These are phyloP conservation scores for Torymus tubicola DNA, from an alignment of 2,888 invertebrate species.

Conservation along the genomic window DNA sequence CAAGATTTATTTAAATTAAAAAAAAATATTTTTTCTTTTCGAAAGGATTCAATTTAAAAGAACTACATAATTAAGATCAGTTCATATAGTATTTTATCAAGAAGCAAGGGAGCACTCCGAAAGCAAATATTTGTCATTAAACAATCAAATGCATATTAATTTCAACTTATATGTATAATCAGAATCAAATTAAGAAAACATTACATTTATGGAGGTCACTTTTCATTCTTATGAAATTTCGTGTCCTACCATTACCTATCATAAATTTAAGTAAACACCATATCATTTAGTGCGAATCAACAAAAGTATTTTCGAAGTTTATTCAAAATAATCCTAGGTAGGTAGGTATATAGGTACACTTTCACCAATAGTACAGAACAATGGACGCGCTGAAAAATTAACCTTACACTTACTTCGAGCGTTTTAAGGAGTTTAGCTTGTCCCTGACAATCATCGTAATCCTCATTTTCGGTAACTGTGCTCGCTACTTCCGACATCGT, in stretches of 20 bases:
- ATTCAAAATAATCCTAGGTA: neutral
- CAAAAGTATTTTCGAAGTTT: neutral
- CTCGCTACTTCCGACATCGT: slow-evolving; percentile 65
- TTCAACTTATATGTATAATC: neutral
- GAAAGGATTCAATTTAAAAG: too few species aligned
- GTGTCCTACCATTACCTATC: neutral
- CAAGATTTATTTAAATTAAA: too few species aligned
- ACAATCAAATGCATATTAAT: neutral
- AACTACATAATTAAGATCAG: too few species aligned
- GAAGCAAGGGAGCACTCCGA: too few species aligned
- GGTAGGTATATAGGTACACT: too few species aligned
- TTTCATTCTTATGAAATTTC: neutral
- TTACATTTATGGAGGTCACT: neutral
- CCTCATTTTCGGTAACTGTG: slow-evolving; percentile 65
- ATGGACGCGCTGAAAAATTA: too few species aligned
- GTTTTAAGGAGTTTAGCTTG: slow-evolving; percentile 69
- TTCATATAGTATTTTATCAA: too few species aligned
- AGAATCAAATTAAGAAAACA: neutral
- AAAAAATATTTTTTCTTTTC: too few species aligned
- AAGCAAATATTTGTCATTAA: too few species aligned
- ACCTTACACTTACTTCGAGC: slow-evolving; percentile 65
- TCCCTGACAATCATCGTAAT: slow-evolving; percentile 65
- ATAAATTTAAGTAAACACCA: neutral
- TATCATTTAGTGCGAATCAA: neutral
- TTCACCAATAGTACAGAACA: too few species aligned